phyloP scores from a whole-genome alignment of 2,797 vertebrate genomes.

The Eleutherodactylus coqui region DNA sequence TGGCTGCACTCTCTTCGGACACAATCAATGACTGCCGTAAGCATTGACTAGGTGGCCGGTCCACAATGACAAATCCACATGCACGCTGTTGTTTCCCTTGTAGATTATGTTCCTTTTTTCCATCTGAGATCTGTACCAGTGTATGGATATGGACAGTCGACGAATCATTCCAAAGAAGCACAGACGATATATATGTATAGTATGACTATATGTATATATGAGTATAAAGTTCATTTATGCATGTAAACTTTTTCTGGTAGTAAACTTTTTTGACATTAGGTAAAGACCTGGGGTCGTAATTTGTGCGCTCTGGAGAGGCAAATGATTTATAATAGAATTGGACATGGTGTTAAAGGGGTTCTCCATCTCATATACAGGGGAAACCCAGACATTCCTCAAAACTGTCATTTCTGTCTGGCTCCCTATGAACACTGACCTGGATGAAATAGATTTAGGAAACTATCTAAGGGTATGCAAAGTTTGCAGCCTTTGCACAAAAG shows the following conservation, averaged over 20 bases:
- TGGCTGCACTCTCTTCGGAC: not conserved
- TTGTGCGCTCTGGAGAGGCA: not conserved
- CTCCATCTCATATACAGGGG: too few relatives aligned
- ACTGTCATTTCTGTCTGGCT: too few relatives aligned
- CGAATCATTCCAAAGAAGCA: slow-evolving; percentile 39
- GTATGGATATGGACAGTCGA: not conserved
- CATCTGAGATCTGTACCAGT: slow-evolving; percentile 11
- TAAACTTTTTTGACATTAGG: slow-evolving; percentile 32
- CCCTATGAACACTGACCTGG: not conserved
- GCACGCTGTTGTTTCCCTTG: not conserved
- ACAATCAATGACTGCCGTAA: not conserved
- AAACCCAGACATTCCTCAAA: too few relatives aligned
- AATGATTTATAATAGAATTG: slow-evolving; percentile 27
- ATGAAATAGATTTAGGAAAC: too few relatives aligned
- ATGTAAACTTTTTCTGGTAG: slow-evolving; percentile 46
- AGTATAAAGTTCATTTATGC: slow-evolving; percentile 35
- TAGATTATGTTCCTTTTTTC: slow-evolving; percentile 23
- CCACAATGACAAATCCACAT: not conserved
- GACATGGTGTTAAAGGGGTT: not conserved
- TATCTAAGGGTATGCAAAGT: too few relatives aligned
- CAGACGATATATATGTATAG: slow-evolving; percentile 9
- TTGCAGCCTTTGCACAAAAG: too few relatives aligned
- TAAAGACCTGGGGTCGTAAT: slow-evolving; percentile 28
- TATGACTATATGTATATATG: slow-evolving; percentile 1
- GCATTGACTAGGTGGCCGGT: not conserved